Base-by-base conservation (phyloP, 1,140 invertebrate species). In the Himalopsyche phryganea region DNA sequence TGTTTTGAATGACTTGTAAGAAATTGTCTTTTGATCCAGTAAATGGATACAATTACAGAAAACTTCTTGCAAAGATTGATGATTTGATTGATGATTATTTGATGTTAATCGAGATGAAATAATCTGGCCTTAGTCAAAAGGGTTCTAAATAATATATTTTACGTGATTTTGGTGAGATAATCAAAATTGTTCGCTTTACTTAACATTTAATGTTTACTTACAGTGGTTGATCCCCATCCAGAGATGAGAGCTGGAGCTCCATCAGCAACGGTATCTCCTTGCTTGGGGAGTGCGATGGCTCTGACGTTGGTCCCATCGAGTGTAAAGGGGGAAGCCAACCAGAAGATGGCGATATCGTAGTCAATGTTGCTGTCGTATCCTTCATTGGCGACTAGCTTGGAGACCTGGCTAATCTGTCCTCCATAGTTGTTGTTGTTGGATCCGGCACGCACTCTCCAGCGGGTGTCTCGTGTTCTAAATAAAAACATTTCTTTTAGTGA, bases 381-480 rank as follows among this genome's bases (percentile, higher is more conserved):
- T 6, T n/a, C 6, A 46, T 63, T 51, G 11, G 48, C 19, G n/a
- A 57, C 10, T 18, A 56, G 13, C 13, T 28, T 56, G 4, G 23
- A 11, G 1, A 47, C 51, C 9, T 7, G 4, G 14, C 51, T 11
- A 4, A 42, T 14, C 15, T 46, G 32, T 19, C 61, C 61, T 19
- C 61, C 61, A 1, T 41, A 44, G n/a, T 45, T 32, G 40, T 60
- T 51, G 47, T 18, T 28, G 15, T 20, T 52, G 41, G 61, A 60
- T 51, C 61, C 58, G 48, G 57, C 58, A 17, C 61, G 51, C 41
- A 57, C 18, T 45, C 35, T 63, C 61, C 57, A 60, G 6, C 45
- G 40, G 17, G 14, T 32, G 1, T 50, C 50, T 10, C 14, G 11
- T 14, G 55, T 54, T 38, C 60, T 49, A 38, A 0, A 49, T 32